A percentile compares a stretch with the other conserved stretches of the same genome.
These are phyloP conservation scores for Elephas maximus DNA, from an alignment of 2,113 vertebrate genomes.

Conservation along the genomic window DNA sequence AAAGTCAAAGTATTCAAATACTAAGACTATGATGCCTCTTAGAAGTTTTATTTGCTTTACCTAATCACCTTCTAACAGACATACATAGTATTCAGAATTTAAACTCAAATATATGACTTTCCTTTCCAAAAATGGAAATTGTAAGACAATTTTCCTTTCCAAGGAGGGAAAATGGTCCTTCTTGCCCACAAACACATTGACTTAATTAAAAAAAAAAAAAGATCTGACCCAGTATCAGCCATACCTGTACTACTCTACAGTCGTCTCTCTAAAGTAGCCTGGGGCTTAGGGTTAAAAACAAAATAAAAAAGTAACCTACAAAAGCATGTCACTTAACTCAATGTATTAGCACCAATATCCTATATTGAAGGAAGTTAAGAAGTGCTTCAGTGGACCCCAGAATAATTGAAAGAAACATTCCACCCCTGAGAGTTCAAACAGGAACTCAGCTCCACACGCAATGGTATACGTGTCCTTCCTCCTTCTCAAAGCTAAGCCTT, in stretches of 20 bases:
- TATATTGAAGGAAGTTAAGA: not conserved
- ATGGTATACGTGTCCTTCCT: not conserved
- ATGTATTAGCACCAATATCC: not conserved
- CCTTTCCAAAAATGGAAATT: not conserved
- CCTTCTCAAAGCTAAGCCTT: not conserved
- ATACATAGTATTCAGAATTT: not conserved
- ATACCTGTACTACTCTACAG: not conserved
- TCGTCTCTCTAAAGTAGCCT: not conserved
- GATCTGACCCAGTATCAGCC: not conserved
- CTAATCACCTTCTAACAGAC: not conserved
- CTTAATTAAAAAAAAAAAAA: not conserved
- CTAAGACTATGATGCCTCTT: rapidly evolving
- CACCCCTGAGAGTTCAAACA: not conserved
- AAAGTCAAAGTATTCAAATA: not conserved
- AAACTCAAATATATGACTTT: not conserved
- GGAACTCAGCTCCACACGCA: not conserved
- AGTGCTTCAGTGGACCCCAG: not conserved
- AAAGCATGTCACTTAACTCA: not conserved
- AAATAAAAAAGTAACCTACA: not conserved
- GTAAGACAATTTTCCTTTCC: not conserved
- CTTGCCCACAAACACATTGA: not conserved
- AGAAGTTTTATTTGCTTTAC: not conserved
- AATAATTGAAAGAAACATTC: not conserved
- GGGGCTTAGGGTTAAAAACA: not conserved
- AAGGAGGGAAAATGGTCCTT: not conserved